phyloP scores from a whole-genome alignment of 2,888 invertebrate species.

The Nomada hirtipes region DNA sequence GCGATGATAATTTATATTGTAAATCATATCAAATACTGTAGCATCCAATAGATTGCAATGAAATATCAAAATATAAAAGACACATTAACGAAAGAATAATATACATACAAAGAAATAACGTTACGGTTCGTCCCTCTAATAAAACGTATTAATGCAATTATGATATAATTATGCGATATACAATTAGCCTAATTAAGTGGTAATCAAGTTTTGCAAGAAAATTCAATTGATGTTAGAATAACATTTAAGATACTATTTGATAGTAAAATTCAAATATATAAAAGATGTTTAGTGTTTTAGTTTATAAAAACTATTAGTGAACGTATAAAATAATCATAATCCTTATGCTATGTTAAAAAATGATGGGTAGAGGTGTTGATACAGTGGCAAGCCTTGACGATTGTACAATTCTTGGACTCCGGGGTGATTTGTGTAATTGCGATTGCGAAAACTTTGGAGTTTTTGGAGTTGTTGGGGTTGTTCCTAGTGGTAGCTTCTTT shows the following conservation, averaged over 20 bases:
- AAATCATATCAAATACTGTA: slow-evolving; percentile 8
- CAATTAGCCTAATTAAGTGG: slow-evolving; percentile 4
- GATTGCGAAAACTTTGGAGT: slow-evolving; percentile 28
- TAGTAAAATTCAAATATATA: slow-evolving; percentile 9
- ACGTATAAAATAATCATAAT: not conserved
- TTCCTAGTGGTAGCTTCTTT: slow-evolving; percentile 66
- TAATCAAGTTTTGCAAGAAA: not conserved
- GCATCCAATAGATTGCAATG: slow-evolving; percentile 15
- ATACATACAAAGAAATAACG: slow-evolving; percentile 17
- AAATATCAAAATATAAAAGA: slow-evolving; percentile 36
- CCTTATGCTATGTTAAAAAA: slow-evolving; percentile 49
- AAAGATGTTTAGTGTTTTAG: not conserved
- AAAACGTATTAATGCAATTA: slow-evolving; percentile 1
- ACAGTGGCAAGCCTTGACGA: slow-evolving; percentile 58
- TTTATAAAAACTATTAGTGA: slow-evolving; percentile 12
- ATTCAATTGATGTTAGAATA: slow-evolving; percentile 1
- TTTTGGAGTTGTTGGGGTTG: slow-evolving; percentile 57
- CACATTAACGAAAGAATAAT: slow-evolving; percentile 18
- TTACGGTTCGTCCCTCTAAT: not conserved
- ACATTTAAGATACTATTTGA: not conserved
- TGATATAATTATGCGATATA: not conserved
- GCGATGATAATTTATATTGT: slow-evolving; percentile 2
- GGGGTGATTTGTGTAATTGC: slow-evolving; percentile 48
- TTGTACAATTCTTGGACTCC: slow-evolving; percentile 54
- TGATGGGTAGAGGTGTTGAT: slow-evolving; percentile 56